These are phyloP conservation scores for Probosciger aterrimus DNA, from an alignment of 2,113 vertebrate genomes.

Conservation along the genomic window DNA sequence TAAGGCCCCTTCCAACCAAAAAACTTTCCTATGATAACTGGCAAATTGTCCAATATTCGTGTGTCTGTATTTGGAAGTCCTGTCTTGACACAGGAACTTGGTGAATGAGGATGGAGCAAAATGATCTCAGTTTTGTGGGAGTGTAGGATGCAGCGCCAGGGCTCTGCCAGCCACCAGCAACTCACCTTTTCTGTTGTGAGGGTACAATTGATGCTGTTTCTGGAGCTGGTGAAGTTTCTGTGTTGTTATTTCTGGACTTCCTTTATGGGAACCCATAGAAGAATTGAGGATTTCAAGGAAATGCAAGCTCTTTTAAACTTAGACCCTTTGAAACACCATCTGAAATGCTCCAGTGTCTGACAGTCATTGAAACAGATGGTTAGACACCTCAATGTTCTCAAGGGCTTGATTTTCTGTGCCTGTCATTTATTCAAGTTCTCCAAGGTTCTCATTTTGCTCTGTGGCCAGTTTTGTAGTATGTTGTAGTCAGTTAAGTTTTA, in stretches of 20 bases:
- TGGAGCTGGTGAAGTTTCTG: background rate
- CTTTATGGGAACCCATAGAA: background rate
- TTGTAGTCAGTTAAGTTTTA: background rate
- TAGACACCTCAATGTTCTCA: background rate
- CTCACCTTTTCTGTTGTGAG: background rate
- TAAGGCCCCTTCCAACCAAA: background rate
- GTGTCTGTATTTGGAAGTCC: background rate
- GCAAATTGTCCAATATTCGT: background rate
- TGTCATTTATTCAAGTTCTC: background rate
- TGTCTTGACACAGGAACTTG: background rate
- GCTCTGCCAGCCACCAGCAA: background rate
- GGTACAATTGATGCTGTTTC: background rate
- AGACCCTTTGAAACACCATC: background rate
- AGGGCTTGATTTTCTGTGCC: background rate
- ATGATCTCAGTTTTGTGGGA: background rate
- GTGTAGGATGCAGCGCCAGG: rapidly evolving
- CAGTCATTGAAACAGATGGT: background rate
- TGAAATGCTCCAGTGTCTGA: background rate
- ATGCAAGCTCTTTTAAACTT: background rate
- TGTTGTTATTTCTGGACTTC: background rate
- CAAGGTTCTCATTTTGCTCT: background rate
- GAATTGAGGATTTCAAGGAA: background rate
- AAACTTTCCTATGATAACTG: background rate
- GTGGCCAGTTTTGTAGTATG: background rate
- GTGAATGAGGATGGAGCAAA: background rate